Evolutionary conservation across 2,113 vertebrate genomes (phyloP).

Genomic region (Rhegmatorhina hoffmannsi): DNA sequence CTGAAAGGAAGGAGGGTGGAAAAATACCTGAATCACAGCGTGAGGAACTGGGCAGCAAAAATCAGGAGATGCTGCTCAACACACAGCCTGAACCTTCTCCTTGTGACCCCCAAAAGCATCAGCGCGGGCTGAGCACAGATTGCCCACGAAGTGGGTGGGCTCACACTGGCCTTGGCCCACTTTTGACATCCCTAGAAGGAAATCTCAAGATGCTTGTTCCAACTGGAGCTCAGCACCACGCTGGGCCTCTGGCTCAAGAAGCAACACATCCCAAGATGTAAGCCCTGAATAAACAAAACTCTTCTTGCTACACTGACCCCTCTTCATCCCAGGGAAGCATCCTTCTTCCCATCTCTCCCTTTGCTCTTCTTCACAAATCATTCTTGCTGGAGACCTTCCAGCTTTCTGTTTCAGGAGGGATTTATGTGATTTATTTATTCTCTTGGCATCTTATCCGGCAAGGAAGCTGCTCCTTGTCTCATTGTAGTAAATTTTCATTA

Average conservation of each 20-base stretch:
- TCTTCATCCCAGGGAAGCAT: not conserved
- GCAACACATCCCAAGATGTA: not conserved
- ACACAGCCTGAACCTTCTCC: not conserved
- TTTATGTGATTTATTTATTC: slow-evolving; percentile 18
- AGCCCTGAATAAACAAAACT: slow-evolving; percentile 27
- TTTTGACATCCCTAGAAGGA: slow-evolving; percentile 39
- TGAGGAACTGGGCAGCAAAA: not conserved
- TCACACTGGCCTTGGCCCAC: not conserved
- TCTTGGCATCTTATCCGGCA: not conserved
- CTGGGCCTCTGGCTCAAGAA: not conserved
- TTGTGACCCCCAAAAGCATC: not conserved
- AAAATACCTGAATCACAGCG: not conserved
- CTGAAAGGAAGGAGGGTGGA: not conserved
- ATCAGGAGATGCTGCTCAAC: not conserved
- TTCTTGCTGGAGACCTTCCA: slow-evolving; percentile 3
- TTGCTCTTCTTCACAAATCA: not conserved
- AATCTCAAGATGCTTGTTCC: not conserved
- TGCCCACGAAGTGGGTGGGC: slow-evolving; percentile 16
- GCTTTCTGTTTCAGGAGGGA: not conserved
- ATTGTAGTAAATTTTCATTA: slow-evolving; percentile 32
- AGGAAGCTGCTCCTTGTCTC: not conserved
- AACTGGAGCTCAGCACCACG: not conserved
- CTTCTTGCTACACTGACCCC: not conserved
- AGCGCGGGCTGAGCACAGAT: not conserved
- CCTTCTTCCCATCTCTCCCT: not conserved